These are phyloP conservation scores for Notoglanidium macrostoma DNA, from an alignment of 2,797 vertebrate species.

Conservation along the genomic window DNA sequence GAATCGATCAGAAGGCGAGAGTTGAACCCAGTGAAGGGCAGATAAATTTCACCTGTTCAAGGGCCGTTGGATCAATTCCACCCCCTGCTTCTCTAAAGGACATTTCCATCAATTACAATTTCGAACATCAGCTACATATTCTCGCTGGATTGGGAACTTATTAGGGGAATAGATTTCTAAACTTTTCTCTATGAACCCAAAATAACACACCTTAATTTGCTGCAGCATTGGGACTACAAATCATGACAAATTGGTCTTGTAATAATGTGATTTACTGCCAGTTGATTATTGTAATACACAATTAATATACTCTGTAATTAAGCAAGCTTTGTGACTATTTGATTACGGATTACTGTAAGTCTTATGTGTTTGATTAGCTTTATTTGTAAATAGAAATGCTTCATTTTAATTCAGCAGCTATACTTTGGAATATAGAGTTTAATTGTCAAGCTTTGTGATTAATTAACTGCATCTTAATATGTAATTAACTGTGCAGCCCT, in stretches of 20 bases:
- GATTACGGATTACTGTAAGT: conserved; percentile 10
- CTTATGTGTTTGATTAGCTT: not conserved
- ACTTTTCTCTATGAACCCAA: not conserved
- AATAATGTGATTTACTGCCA: not conserved
- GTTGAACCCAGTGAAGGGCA: conserved; percentile 41
- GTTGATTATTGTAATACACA: conserved; percentile 1
- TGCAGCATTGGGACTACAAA: not conserved
- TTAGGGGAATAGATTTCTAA: conserved; percentile 11
- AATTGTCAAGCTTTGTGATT: conserved; percentile 2
- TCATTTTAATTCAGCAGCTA: conserved; percentile 12
- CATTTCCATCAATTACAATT: conserved; percentile 52
- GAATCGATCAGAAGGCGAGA: conserved; percentile 45
- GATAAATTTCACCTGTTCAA: conserved; percentile 54
- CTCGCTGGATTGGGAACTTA: conserved; percentile 24
- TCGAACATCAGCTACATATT: conserved; percentile 33
- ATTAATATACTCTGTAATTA: not conserved
- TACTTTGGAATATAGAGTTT: not conserved
- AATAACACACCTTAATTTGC: not conserved
- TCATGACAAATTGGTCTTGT: not conserved
- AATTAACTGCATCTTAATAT: conserved; percentile 13
- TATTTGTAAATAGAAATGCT: not conserved
- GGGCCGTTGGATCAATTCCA: conserved; percentile 47
- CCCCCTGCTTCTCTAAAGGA: conserved; percentile 39
- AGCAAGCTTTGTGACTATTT: conserved; percentile 16
- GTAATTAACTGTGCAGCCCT: conserved; percentile 19